Base-by-base conservation (phyloP, 2,888 invertebrate genomes). In the Tethea ocularis region DNA sequence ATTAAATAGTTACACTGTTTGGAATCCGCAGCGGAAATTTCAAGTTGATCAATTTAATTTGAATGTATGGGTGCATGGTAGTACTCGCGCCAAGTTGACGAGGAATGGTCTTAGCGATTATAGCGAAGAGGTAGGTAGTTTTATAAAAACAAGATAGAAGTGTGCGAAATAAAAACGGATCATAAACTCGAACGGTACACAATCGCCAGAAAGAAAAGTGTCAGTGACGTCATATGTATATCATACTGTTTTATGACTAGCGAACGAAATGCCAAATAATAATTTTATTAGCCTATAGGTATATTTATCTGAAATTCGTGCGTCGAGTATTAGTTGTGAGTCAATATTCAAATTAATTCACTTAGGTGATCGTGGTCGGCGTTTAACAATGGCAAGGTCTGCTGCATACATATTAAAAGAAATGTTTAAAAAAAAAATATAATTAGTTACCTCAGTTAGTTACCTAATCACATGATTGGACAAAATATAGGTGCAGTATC, bases 291-390 rank as follows among this genome's bases (percentile, higher is more conserved):
- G 33, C 1, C 4, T 33, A 13, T 33, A 33, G 29, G 29, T 29
- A 29, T 29, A 29, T 10, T 13, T 13, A 13, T 33, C 33, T 33
- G 33, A 3, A 33, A 33, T 33, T 33, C 33, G 33, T 33, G 13
- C 5, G 1, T 33, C 2, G 13, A 13, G n/a, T n/a, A 2, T 2
- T 33, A 38, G 5, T 38, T 7, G 10, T 33, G 33, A 36, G 4
- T 38, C n/a, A 38, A 38, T n/a, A 38, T 38, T 38, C 38, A 38
- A 38, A 38, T 38, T n/a, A n/a, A 38, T 38, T 38, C 38, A 38
- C 6, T 38, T 38, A 29, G 36, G 38, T n/a, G n/a, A 38, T n/a
- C 38, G 38, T 38, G n/a, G n/a, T 33, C 33, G 29, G 13, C 33
- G 38, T n/a, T n/a, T n/a, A 38, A 38, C n/a, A 38, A 38, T 38